Evolutionary conservation across 2,797 vertebrate genomes (phyloP), one percentile per base, ranked within the genome.

Genomic region (Esox masquinongy): DNA sequence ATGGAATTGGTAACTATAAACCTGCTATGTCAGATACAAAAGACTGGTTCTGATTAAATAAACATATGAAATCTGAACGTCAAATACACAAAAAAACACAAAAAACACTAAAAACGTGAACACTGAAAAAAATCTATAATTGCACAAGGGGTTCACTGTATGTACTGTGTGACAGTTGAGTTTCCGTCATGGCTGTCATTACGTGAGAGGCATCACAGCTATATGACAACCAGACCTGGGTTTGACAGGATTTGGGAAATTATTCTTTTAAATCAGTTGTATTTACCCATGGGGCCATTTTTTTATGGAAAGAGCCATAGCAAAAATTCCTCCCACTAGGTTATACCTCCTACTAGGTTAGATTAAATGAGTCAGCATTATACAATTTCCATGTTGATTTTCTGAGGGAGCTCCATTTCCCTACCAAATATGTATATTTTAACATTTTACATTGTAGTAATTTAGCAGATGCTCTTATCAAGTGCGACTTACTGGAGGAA

Each of bases 201-300:
- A 80, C 80, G 74, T 9, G 31, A 64, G 81, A 86, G 89, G 72
- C 82, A 85, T 90, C 87, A 86, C 77, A 56, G 82, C 79, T 79
- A 78, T 76, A 84, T 63, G 3, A 75, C 76, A 75, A 74, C 53
- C 63, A 56, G 56, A 86, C 73, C 16, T 31, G 43, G 82, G 80
- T 82, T 77, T 85, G 82, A 31, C 88, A 85, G 87, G 78, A 82
- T 81, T 86, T 86, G 88, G 84, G 83, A 87, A 88, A 91, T 88
- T 83, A 77, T 86, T 89, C 90, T 81, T 77, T 74, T 81, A 85
- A 89, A 88, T 88, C 87, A 89, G 88, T 87, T 86, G 84, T 87
- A 86, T 90, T 92, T 92, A 90, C 88, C 88, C 89, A 83, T 88
- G 88, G 74, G 88, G 85, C 86, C 77, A 43, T 82, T 82, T 72